phyloP scores from a whole-genome alignment of 2,113 vertebrate species.

The Pomatorhinus ruficollis region DNA sequence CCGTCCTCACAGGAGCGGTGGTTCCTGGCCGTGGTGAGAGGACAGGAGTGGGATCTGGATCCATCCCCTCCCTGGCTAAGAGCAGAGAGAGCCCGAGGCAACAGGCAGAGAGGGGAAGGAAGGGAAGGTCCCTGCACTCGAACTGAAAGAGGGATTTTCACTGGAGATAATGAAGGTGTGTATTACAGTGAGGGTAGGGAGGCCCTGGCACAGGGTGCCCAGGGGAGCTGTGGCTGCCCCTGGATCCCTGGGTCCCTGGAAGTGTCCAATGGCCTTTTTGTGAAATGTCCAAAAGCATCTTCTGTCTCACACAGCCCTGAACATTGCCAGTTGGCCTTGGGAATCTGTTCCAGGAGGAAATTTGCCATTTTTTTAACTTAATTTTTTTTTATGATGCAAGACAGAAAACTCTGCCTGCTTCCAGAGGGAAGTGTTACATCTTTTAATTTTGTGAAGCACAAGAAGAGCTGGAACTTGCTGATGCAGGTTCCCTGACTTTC shows the following conservation, averaged over 20 bases:
- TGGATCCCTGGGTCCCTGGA: neutral
- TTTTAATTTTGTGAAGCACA: neutral
- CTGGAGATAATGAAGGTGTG: neutral
- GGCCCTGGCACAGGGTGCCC: neutral
- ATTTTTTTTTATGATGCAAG: neutral
- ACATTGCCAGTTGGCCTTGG: neutral
- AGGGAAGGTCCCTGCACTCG: neutral
- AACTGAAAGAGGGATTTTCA: neutral
- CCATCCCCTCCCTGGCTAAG: neutral
- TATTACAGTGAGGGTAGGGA: fast-evolving
- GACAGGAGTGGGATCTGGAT: neutral
- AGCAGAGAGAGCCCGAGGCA: neutral
- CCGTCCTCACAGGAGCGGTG: neutral
- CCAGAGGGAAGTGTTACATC: neutral
- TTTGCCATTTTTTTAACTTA: neutral
- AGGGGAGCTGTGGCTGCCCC: neutral
- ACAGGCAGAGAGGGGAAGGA: fast-evolving
- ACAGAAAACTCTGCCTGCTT: neutral
- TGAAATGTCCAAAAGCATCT: neutral
- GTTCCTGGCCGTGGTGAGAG: neutral
- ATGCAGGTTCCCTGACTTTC: neutral
- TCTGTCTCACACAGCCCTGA: neutral
- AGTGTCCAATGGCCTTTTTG: neutral
- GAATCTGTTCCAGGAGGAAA: neutral
- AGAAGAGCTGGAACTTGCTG: neutral